Evolutionary conservation across 2,797 vertebrate genomes (phyloP).

Genomic region (Lepus townsendii): DNA sequence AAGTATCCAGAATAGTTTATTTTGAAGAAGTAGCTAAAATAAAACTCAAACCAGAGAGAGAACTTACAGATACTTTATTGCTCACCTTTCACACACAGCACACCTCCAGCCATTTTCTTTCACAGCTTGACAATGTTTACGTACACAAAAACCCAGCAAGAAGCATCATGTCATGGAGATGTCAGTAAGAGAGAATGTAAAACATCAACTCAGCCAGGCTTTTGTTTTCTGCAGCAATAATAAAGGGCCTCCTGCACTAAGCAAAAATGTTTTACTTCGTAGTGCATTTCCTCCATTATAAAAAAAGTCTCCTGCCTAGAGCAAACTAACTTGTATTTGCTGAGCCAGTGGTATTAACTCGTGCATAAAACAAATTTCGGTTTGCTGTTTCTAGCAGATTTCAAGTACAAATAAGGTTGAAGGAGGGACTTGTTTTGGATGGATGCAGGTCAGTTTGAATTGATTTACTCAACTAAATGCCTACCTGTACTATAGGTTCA

Average conservation of each 20-base stretch:
- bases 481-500: slow-evolving; percentile 87
- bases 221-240: slow-evolving; percentile 90
- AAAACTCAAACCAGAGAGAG: slow-evolving; percentile 82
- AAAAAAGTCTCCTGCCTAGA: slow-evolving; percentile 85
- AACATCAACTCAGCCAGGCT: slow-evolving; percentile 89
- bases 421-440: slow-evolving; percentile 88
- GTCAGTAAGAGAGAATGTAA: slow-evolving; percentile 90
- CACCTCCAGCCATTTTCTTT: slow-evolving; percentile 93
- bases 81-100: slow-evolving; percentile 94
- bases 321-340: slow-evolving; percentile 86
- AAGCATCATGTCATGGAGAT: slow-evolving; percentile 90
- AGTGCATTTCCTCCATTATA: slow-evolving; percentile 88
- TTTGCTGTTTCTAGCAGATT: slow-evolving; percentile 87
- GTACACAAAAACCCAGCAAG: slow-evolving; percentile 91
- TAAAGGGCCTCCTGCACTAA: slow-evolving; percentile 88
- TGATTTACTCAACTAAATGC: slow-evolving; percentile 87
- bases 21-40: slow-evolving; percentile 73
- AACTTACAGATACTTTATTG: slow-evolving; percentile 93
- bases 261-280: slow-evolving; percentile 86
- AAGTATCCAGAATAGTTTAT: neutral
- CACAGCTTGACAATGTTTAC: slow-evolving; percentile 92
- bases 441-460: slow-evolving; percentile 88
- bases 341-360: slow-evolving; percentile 89
- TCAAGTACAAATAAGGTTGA: slow-evolving; percentile 91
- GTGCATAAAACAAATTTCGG: slow-evolving; percentile 86